These are phyloP conservation scores for Eueides isabella DNA, from an alignment of 1,140 invertebrate species.

Conservation along the genomic window DNA sequence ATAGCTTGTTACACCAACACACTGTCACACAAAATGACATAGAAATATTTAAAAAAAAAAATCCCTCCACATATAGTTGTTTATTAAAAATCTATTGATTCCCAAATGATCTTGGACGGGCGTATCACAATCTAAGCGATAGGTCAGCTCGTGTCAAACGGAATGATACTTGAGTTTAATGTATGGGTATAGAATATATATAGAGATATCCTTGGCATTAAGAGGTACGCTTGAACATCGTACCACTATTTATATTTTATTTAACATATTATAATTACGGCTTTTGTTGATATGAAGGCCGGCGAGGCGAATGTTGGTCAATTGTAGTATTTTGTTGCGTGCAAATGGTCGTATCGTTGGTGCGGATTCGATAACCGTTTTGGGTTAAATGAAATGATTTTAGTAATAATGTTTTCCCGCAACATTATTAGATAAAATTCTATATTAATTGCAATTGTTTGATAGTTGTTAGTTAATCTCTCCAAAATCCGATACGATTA, in stretches of 20 bases:
- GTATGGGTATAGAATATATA: neutral
- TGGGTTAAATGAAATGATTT: too few species aligned
- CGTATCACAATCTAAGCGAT: constrained; percentile 31
- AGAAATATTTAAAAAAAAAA: neutral
- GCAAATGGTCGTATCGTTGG: too few species aligned
- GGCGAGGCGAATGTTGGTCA: neutral
- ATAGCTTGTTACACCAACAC: too few species aligned
- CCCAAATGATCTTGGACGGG: constrained; percentile 13
- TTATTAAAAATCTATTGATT: constrained; percentile 30
- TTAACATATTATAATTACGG: constrained; percentile 31
- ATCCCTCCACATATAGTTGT: neutral
- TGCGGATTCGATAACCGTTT: too few species aligned
- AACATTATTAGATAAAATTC: too few species aligned
- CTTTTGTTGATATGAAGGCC: constrained; percentile 30
- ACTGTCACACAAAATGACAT: neutral
- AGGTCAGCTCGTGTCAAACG: constrained; percentile 34
- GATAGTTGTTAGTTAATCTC: too few species aligned
- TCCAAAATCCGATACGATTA: too few species aligned
- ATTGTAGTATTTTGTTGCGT: too few species aligned
- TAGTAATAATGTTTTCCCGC: too few species aligned
- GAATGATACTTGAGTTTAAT: neutral
- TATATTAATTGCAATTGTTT: too few species aligned
- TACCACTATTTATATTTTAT: constrained; percentile 37
- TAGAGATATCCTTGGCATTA: constrained; percentile 47
- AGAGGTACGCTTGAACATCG: constrained; percentile 41